phyloP scores from a whole-genome alignment of 2,888 invertebrate genomes.

The Drosophila percnosoma region DNA sequence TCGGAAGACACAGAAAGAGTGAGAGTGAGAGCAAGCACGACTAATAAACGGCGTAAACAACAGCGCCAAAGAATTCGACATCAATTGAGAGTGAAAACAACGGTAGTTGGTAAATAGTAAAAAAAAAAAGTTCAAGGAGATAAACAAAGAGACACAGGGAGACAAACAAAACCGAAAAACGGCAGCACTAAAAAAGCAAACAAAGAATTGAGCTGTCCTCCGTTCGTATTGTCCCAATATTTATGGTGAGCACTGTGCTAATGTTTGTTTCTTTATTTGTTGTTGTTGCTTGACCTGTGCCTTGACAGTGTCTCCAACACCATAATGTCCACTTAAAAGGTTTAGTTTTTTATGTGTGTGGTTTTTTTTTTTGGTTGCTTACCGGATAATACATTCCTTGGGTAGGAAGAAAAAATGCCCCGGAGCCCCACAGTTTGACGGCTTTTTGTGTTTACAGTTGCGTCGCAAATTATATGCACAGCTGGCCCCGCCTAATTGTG shows the following conservation, averaged over 20 bases:
- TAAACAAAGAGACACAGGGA: background rate
- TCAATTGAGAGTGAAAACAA: constrained; percentile 68
- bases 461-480: constrained; percentile 66
- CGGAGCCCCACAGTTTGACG: constrained; percentile 98
- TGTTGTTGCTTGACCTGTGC: constrained; percentile 12
- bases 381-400: constrained; percentile 99
- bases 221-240: constrained; percentile 44
- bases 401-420: constrained; percentile 97
- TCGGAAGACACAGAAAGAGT: constrained; percentile 26
- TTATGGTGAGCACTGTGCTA: constrained; percentile 51
- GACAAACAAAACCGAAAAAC: constrained; percentile 32
- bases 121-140: constrained; percentile 15
- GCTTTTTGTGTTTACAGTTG: constrained; percentile 86
- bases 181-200: constrained; percentile 41
- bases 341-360: background rate
- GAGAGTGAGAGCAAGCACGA: constrained; percentile 20
- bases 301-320: constrained; percentile 2
- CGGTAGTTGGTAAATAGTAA: constrained; percentile 30
- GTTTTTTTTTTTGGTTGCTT: constrained; percentile 85
- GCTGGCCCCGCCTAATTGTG: constrained; percentile 30
- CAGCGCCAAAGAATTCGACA: constrained; percentile 47
- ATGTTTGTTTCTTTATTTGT: constrained; percentile 38
- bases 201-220: constrained; percentile 49
- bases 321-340: constrained; percentile 13
- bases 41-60: constrained; percentile 16